These are phyloP conservation scores for Lagenorhynchus albirostris DNA, from an alignment of 2,113 vertebrate genomes.

Conservation along the genomic window DNA sequence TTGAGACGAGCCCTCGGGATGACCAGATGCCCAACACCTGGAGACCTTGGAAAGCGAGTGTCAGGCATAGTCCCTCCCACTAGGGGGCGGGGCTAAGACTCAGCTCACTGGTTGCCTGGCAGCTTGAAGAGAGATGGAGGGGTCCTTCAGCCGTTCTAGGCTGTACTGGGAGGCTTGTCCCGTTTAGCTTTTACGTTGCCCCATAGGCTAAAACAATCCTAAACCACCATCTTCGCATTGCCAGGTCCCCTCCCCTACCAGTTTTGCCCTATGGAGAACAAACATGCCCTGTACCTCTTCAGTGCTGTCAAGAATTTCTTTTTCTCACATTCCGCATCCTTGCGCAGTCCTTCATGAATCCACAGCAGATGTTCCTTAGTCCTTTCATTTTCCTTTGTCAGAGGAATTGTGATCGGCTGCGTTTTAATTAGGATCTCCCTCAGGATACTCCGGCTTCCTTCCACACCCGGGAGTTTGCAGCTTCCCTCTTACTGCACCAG, in stretches of 20 bases:
- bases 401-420: slow-evolving; percentile 28
- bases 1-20: neutral
- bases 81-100: rapidly evolving
- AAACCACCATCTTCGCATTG: rapidly evolving
- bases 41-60: neutral
- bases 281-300: neutral
- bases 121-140: neutral
- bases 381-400: slow-evolving; percentile 59
- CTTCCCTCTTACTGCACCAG: neutral
- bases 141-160: neutral
- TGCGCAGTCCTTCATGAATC: slow-evolving; percentile 55
- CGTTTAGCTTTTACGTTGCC: neutral
- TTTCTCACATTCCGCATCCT: neutral
- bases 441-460: slow-evolving; percentile 37
- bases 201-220: neutral
- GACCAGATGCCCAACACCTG: neutral
- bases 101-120: neutral
- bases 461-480: neutral
- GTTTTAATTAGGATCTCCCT: slow-evolving; percentile 64
- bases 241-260: neutral
- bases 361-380: slow-evolving; percentile 52
- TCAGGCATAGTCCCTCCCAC: neutral
- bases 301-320: neutral
- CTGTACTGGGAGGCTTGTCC: neutral
- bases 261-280: neutral